Base-by-base conservation (phyloP, 2,113 vertebrate species). In the Gymnobelideus leadbeateri region DNA sequence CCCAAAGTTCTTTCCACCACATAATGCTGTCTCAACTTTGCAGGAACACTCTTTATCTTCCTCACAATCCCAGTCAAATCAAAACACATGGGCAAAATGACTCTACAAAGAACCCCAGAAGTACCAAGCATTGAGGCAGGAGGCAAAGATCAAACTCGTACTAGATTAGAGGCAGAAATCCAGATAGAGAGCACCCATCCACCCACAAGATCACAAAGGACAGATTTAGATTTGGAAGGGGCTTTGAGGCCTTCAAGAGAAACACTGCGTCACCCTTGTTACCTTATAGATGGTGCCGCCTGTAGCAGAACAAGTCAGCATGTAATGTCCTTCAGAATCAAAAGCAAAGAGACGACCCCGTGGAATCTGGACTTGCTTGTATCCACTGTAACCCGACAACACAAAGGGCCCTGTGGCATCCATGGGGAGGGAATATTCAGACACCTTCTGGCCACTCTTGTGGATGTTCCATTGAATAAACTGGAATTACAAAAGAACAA, bases 401-500 rank as follows among this genome's bases (percentile, higher is more conserved):
- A 99, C 98, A 43, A 99, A 99, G 54, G 99, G 99, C 10, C 99
- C 99, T 0, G 99, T 99, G 95, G 99, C 99, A 0, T 99, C 99
- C 0, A 99, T 98, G 5, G 99, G 99, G 91, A 99, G 98, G 19
- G 61, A 92, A 28, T 99, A 99, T 95, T 99, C 99, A 0, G 99
- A 99, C 94, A 99, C 99, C 97, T 99, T 99, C 96, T 99, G 99
- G 8, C 99, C 99, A 51, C 99, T 99, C 92, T 99, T 99, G 96
- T 99, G 99, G 97, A 99, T 99, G 97, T 99, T 99, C 99, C 99
- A 99, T 97, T 99, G 99, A 97, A 99, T 99, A 96, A 99, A 99
- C 99, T 99, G 96, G 50, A 93, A 95, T 0, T 61, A 95, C 89
- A 95, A 95, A 31, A 94, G 95, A 92, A 97, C 5, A 94, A 8